These are phyloP conservation scores for Myzus persicae DNA, from an alignment of 1,140 invertebrate species.

Conservation along the genomic window DNA sequence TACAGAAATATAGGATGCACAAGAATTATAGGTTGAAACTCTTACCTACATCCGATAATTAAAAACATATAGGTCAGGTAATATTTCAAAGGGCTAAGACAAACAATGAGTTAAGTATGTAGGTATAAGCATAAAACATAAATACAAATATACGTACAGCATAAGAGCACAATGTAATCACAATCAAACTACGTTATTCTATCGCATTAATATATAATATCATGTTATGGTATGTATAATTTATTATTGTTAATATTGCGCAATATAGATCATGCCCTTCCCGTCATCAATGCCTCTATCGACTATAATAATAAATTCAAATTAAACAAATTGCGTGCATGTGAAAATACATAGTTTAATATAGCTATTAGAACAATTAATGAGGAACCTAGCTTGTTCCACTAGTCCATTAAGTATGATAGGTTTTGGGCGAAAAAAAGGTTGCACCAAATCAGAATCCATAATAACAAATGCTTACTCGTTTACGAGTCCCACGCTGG, in stretches of 20 bases:
- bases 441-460: background rate
- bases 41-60: background rate
- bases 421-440: background rate
- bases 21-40: background rate
- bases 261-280: background rate
- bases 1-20: background rate
- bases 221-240: background rate
- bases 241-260: background rate
- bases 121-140: too few species aligned
- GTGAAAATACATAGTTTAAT: background rate
- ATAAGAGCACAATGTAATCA: background rate
- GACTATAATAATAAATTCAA: background rate
- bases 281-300: background rate
- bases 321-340: background rate
- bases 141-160: background rate
- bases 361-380: background rate
- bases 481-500: slow-evolving; percentile 65
- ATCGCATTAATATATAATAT: background rate
- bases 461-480: slow-evolving; percentile 62
- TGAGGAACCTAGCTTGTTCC: background rate
- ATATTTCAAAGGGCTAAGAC: background rate
- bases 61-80: background rate
- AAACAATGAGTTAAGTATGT: background rate
- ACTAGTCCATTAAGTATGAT: too few species aligned
- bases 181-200: background rate